Conservation (phyloP, 2,888 invertebrate genomes). For the Xiphydria camelus region DNA sequence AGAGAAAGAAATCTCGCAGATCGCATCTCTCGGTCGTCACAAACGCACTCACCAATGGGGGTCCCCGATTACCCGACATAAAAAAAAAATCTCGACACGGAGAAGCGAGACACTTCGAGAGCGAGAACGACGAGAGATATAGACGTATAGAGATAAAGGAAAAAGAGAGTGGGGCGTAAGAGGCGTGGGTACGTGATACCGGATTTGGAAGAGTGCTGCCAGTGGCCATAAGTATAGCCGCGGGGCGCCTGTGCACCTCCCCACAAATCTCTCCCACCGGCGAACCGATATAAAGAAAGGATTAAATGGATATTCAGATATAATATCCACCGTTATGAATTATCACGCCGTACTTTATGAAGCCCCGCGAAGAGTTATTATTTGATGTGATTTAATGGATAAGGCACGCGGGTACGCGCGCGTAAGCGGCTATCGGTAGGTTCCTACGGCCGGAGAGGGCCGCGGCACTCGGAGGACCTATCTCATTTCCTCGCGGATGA, state of each 20-base stretch:
- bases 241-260: slow-evolving; percentile 32
- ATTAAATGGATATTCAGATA: slow-evolving; percentile 43
- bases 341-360: slow-evolving; percentile 42
- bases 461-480: neutral
- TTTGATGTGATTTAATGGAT: slow-evolving; percentile 44
- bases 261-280: slow-evolving; percentile 41
- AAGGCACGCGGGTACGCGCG: slow-evolving; percentile 10
- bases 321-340: slow-evolving; percentile 43
- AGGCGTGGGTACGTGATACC: no score
- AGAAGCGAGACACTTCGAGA: no score
- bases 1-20: no score
- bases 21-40: no score
- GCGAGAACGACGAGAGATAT: no score
- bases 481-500: neutral
- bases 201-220: slow-evolving; percentile 13
- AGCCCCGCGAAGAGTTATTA: slow-evolving; percentile 40
- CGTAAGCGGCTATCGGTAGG: no score
- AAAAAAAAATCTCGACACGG: no score
- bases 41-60: no score
- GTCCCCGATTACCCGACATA: no score
- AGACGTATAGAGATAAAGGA: no score
- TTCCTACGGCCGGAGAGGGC: no score
- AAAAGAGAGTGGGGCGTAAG: no score
- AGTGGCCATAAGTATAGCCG: slow-evolving; percentile 34
- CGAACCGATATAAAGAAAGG: slow-evolving; percentile 42